These are phyloP conservation scores for Danio tinwini DNA, from an alignment of 2,797 vertebrate species.

Conservation along the genomic window DNA sequence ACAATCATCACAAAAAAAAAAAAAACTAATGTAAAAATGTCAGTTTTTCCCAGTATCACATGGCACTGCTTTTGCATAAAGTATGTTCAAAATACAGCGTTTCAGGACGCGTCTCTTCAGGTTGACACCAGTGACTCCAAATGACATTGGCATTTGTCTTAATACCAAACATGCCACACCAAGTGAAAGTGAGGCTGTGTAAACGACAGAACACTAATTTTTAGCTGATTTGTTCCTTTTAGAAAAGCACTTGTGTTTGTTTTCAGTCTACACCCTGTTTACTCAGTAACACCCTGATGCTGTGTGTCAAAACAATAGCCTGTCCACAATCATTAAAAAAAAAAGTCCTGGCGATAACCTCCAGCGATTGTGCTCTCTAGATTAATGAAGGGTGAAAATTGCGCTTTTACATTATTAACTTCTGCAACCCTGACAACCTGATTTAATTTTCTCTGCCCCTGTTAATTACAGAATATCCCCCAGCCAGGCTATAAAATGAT, in stretches of 20 bases:
- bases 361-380: conserved; percentile 11
- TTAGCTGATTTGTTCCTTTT: background rate
- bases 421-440: conserved; percentile 47
- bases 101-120: background rate
- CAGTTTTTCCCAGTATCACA: too few relatives aligned
- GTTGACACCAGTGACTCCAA: background rate
- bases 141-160: background rate
- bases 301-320: conserved; percentile 11
- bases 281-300: background rate
- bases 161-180: background rate
- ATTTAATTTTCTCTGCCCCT: conserved; percentile 47
- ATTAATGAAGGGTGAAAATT: conserved; percentile 47
- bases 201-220: background rate
- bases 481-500: conserved; percentile 36
- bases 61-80: conserved; percentile 12
- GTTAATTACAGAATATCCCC: conserved; percentile 51
- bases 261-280: background rate
- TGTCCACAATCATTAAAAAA: background rate
- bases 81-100: background rate
- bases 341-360: conserved; percentile 16
- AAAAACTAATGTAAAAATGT: background rate
- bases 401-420: conserved; percentile 48
- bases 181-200: background rate
- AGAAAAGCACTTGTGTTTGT: background rate
- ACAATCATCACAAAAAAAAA: background rate